phyloP scores from a whole-genome alignment of 2,797 vertebrate species.

The Arctocebus calabarensis region DNA sequence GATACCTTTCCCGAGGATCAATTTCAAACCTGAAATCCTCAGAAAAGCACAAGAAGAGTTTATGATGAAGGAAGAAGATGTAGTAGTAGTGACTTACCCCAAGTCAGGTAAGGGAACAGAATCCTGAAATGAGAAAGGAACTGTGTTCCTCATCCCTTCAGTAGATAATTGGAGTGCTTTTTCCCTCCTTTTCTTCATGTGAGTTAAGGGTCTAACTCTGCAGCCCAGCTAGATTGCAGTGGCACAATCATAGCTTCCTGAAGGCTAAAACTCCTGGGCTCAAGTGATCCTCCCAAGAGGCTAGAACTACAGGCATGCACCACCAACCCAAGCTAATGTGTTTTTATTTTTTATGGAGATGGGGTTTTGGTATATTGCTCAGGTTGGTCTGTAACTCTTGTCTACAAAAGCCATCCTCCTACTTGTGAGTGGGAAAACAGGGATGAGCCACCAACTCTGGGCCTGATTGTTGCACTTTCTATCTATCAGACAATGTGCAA shows the following conservation, averaged over 20 bases:
- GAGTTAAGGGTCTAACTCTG: background rate
- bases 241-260: background rate
- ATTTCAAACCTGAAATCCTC: background rate
- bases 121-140: fast-evolving
- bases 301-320: background rate
- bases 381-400: background rate
- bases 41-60: background rate
- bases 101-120: conserved; percentile 28
- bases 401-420: background rate
- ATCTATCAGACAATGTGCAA: fast-evolving
- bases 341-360: background rate
- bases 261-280: background rate
- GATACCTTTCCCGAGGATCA: background rate
- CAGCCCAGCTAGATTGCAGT: background rate
- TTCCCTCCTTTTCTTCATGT: too few species aligned
- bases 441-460: background rate
- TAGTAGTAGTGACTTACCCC: background rate
- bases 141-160: background rate
- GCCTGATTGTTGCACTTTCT: background rate
- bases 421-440: background rate
- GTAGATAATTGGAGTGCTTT: background rate
- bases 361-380: background rate
- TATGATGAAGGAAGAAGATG: conserved; percentile 21
- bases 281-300: background rate
- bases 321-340: background rate